Conservation (phyloP, 2,113 vertebrate species). For the Trinectes maculatus region DNA sequence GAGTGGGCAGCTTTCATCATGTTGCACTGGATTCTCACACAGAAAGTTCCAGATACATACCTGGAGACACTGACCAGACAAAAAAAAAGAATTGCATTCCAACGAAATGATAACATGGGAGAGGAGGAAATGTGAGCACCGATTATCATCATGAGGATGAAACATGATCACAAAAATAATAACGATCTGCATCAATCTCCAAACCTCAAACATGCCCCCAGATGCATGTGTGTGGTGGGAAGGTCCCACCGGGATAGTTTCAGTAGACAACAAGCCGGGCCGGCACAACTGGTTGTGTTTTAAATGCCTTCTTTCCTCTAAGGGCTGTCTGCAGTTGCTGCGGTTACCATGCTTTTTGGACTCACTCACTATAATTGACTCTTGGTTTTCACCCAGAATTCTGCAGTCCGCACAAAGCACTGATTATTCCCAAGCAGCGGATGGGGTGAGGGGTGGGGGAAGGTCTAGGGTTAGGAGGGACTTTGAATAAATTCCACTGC, state of each 20-base stretch:
- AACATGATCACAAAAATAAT: neutral
- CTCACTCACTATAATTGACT: constrained; percentile 74
- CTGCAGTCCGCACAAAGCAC: constrained; percentile 81
- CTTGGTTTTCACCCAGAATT: constrained; percentile 73
- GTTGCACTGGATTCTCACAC: constrained; percentile 15
- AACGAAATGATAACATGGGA: neutral
- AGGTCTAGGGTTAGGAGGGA: constrained; percentile 13
- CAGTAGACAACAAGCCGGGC: constrained; percentile 28
- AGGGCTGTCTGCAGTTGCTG: constrained; percentile 75
- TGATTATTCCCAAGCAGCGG: constrained; percentile 80
- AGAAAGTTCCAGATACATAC: too few relatives aligned
- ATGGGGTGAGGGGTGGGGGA: neutral
- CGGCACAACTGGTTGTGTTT: constrained; percentile 37
- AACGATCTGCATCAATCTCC: neutral
- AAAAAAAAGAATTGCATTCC: too few relatives aligned
- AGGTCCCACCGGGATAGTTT: neutral
- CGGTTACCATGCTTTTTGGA: constrained; percentile 69
- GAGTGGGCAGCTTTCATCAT: constrained; percentile 4
- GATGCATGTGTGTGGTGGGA: neutral
- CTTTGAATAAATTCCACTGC: constrained; percentile 73
- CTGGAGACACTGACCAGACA: too few relatives aligned
- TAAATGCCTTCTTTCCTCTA: constrained; percentile 63
- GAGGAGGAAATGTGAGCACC: neutral
- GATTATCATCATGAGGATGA: neutral
- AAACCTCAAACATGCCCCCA: constrained; percentile 1